phyloP scores from a whole-genome alignment of 2,113 vertebrate genomes.

The Phocoena phocoena region DNA sequence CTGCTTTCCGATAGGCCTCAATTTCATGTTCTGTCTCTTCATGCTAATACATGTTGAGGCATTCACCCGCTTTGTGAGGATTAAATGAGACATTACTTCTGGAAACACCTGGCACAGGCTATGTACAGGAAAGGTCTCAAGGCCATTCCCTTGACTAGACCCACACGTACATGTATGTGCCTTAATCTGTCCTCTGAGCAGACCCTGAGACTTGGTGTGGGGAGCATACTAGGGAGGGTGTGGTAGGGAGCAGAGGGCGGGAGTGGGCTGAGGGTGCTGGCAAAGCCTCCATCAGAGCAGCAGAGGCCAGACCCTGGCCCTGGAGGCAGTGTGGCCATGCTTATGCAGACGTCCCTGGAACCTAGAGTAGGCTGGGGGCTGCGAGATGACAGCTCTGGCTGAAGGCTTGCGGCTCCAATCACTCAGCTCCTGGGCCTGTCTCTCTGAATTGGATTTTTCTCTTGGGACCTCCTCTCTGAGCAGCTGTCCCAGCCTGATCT shows the following conservation, averaged over 20 bases:
- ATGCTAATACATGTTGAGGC: no score
- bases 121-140: background rate
- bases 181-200: background rate
- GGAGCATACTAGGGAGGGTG: background rate
- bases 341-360: background rate
- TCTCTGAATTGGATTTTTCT: background rate
- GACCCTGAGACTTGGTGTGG: background rate
- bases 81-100: background rate
- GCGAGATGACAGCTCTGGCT: background rate
- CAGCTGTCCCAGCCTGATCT: background rate
- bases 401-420: background rate
- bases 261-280: background rate
- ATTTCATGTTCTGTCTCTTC: background rate
- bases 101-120: background rate
- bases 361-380: background rate
- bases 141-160: no score
- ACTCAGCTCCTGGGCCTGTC: background rate
- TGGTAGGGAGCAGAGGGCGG: background rate
- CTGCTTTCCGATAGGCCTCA: background rate
- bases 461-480: background rate
- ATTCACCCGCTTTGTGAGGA: background rate
- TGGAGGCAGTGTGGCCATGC: background rate
- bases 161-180: accelerated
- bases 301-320: background rate
- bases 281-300: background rate